Conservation (phyloP, 2,888 invertebrate genomes). For the Polyommatus icarus region DNA sequence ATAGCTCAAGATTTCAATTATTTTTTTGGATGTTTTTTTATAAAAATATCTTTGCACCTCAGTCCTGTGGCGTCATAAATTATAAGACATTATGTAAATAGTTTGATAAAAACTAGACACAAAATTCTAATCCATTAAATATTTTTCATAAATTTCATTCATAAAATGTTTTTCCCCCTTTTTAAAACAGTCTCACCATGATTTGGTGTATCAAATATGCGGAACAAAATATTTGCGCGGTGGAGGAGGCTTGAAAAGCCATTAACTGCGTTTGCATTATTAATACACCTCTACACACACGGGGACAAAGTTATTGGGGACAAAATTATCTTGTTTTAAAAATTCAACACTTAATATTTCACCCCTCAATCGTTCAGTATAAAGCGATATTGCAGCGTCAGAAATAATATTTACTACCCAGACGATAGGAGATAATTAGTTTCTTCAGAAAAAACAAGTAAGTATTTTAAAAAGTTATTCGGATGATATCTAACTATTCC, state of each 20-base stretch:
- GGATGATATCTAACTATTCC: too few relatives aligned
- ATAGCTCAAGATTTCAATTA: too few relatives aligned
- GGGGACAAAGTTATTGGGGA: slow-evolving; percentile 1
- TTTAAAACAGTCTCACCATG: background rate
- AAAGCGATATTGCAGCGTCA: background rate
- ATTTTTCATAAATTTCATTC: background rate
- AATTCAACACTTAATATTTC: background rate
- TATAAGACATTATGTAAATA: slow-evolving; percentile 11
- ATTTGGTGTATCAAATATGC: background rate
- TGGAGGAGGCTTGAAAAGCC: background rate
- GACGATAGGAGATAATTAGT: too few relatives aligned
- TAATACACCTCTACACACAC: slow-evolving; percentile 7
- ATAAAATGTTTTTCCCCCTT: background rate
- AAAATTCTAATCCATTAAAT: background rate
- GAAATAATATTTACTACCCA: background rate
- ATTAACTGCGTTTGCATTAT: slow-evolving; percentile 3
- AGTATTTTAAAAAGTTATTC: too few relatives aligned
- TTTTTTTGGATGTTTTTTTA: too few relatives aligned
- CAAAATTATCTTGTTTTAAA: background rate
- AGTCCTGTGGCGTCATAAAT: background rate
- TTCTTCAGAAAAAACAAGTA: too few relatives aligned
- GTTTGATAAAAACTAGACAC: slow-evolving; percentile 5
- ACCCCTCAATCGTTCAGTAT: background rate
- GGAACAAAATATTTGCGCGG: background rate
- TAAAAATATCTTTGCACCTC: background rate